Base-by-base conservation (phyloP, 1,140 invertebrate species). In the Cephus cinctus region DNA sequence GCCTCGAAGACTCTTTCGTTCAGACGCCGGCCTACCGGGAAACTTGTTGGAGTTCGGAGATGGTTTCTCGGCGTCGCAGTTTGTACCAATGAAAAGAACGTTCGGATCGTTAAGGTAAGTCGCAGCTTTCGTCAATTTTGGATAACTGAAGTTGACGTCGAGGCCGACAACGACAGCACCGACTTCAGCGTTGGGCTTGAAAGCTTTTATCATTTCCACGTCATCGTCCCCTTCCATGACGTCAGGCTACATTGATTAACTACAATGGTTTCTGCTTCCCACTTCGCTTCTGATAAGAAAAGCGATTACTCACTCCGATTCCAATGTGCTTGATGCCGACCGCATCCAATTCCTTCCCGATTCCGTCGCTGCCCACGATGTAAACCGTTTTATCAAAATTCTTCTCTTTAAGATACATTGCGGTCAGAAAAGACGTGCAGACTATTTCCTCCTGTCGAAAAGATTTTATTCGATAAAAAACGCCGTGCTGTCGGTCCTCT, bases 91-190 rank as follows among this genome's bases (percentile, higher is more conserved):
- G 63, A 97, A 98, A 40, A 90, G 59, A 60, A 86, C 86, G 12
- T 87, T 80, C 1, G 86, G 84, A 72, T 90, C 77, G 22, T 81
- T 81, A 5, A 96, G 76, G 71, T 97, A 97, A 32, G 84, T 85
- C 0, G 88, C 86, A 8, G 94, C 94, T 77, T 92, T 94, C 56
- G 91, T 77, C 50, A 98, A 82, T 78, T 98, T 98, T 0, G 84
- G 80, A 66, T 90, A 96, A 65, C 86, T 94, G 47, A 98, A 83
- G 73, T 96, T 85, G 34, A 86, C 82, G 80, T 98, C 95, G 76
- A 94, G 96, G 20, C 92, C 93, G 34, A 96, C 89, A 5, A 96
- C 77, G 1, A 98, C 95, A 21, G 92, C 92, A n/a, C 85, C 87
- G 40, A 97, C 88, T 57, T 94, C 85, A 3, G 83, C 79, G 59